These are phyloP conservation scores for Doris montereyensis DNA, from an alignment of 2,888 invertebrate genomes.

Conservation along the genomic window DNA sequence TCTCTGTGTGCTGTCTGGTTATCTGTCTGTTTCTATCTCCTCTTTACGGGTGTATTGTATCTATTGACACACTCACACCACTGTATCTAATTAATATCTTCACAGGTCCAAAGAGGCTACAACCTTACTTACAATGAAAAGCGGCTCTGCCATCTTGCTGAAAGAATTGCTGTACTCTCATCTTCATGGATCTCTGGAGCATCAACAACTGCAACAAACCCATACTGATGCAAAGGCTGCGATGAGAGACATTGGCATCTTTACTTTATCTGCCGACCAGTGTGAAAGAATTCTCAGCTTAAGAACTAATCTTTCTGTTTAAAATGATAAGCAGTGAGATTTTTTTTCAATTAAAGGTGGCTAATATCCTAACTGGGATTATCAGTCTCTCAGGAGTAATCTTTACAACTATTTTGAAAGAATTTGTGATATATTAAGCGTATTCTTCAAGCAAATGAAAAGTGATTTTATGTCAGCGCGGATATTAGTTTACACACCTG, in stretches of 20 bases:
- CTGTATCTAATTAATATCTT: constrained; percentile 24
- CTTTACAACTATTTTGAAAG: too few relatives aligned
- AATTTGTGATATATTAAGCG: too few relatives aligned
- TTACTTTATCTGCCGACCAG: constrained; percentile 59
- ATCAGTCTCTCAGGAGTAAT: too few relatives aligned
- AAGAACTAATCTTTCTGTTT: constrained; percentile 48
- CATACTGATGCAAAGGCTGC: constrained; percentile 59
- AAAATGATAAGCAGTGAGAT: too few relatives aligned
- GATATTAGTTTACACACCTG: too few relatives aligned
- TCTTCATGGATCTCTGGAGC: constrained; percentile 50
- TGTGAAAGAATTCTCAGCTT: constrained; percentile 51
- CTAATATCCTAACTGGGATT: too few relatives aligned
- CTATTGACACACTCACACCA: too few relatives aligned
- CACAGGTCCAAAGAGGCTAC: constrained; percentile 79
- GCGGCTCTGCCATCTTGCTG: constrained; percentile 85
- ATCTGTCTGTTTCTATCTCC: not conserved
- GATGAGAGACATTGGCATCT: constrained; percentile 68
- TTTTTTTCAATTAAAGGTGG: too few relatives aligned
- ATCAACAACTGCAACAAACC: constrained; percentile 47
- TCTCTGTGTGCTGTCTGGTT: not conserved
- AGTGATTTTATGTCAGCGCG: too few relatives aligned
- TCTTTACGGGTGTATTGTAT: not conserved
- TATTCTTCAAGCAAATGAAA: too few relatives aligned
- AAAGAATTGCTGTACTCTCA: constrained; percentile 77
- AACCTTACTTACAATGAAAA: constrained; percentile 82